Evolutionary conservation across 2,888 invertebrate genomes (phyloP).

Genomic region (Steinernema hermaphroditum): DNA sequence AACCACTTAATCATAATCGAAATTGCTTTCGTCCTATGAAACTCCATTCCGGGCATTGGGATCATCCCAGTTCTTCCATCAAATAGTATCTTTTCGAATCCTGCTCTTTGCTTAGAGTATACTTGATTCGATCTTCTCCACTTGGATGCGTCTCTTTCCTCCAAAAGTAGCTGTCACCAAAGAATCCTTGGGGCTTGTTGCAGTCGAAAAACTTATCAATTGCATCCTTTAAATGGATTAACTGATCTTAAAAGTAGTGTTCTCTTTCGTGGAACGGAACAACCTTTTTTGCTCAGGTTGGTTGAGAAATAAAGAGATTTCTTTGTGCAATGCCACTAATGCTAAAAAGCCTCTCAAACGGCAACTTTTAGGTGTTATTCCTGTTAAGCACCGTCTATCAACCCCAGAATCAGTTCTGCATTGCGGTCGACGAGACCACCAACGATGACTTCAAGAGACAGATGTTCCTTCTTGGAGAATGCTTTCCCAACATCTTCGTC

Average conservation of each 20-base stretch:
- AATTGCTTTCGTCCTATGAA: too few species aligned
- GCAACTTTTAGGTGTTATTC: conserved; percentile 50
- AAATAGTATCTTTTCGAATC: too few species aligned
- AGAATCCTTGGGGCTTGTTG: background rate
- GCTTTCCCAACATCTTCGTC: conserved; percentile 54
- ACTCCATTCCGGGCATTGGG: too few species aligned
- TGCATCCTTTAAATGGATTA: background rate
- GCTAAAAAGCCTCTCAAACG: background rate
- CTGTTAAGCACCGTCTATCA: conserved; percentile 56
- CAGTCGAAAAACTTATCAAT: background rate
- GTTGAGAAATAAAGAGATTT: background rate
- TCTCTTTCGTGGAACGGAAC: background rate
- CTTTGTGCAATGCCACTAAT: background rate
- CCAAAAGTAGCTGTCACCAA: too few species aligned
- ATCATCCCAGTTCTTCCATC: too few species aligned
- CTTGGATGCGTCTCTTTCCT: too few species aligned
- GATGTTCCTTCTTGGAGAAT: conserved; percentile 41
- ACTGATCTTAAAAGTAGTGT: background rate
- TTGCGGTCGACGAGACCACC: conserved; percentile 52
- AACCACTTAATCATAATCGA: too few species aligned
- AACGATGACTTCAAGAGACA: conserved; percentile 41
- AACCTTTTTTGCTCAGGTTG: background rate
- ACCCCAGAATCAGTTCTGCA: conserved; percentile 59
- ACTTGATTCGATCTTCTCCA: too few species aligned
- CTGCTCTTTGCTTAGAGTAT: too few species aligned